A percentile compares a stretch with the other conserved stretches of the same genome.
These are phyloP conservation scores for Ceratosolen fusciceps DNA, from an alignment of 1,140 invertebrate genomes.

Conservation along the genomic window DNA sequence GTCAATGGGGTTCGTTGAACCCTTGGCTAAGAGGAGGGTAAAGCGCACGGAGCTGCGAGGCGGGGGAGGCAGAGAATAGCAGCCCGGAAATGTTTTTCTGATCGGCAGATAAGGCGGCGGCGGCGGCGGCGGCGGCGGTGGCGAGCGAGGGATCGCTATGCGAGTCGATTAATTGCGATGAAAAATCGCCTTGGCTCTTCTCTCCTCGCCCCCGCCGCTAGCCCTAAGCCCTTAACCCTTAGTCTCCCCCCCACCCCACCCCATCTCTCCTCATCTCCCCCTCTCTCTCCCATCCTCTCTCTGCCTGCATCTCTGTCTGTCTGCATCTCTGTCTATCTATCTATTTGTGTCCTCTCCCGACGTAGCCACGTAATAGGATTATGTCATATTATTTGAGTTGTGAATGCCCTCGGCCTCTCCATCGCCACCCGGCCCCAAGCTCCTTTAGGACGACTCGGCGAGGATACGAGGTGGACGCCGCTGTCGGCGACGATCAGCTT, in stretches of 20 bases:
- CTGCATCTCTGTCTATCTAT: too few relatives aligned
- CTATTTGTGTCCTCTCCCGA: neutral
- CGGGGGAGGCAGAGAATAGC: constrained; percentile 12
- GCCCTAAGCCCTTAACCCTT: too few relatives aligned
- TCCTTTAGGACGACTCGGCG: neutral
- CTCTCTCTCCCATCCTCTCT: too few relatives aligned
- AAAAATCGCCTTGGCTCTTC: constrained; percentile 41
- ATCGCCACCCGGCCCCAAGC: neutral
- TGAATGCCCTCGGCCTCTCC: neutral
- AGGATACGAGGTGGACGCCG: neutral
- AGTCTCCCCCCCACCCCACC: too few relatives aligned
- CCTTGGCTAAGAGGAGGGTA: neutral
- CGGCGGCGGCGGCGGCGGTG: too few relatives aligned
- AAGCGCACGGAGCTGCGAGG: neutral
- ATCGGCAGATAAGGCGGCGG: constrained; percentile 45
- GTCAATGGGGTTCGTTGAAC: constrained; percentile 47
- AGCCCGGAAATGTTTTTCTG: constrained; percentile 50
- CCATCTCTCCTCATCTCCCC: too few relatives aligned
- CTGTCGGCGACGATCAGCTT: constrained; percentile 10
- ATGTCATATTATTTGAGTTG: constrained; percentile 30
- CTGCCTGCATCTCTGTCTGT: too few relatives aligned
- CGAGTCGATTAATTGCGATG: constrained; percentile 48
- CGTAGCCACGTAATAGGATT: constrained; percentile 27
- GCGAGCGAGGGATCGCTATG: constrained; percentile 43
- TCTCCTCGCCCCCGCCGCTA: too few relatives aligned